Percentiles rank a stretch among this genome's conserved stretches.
phyloP scores from a whole-genome alignment of 2,888 invertebrate genomes.

The Sinhomidia bicolor region DNA sequence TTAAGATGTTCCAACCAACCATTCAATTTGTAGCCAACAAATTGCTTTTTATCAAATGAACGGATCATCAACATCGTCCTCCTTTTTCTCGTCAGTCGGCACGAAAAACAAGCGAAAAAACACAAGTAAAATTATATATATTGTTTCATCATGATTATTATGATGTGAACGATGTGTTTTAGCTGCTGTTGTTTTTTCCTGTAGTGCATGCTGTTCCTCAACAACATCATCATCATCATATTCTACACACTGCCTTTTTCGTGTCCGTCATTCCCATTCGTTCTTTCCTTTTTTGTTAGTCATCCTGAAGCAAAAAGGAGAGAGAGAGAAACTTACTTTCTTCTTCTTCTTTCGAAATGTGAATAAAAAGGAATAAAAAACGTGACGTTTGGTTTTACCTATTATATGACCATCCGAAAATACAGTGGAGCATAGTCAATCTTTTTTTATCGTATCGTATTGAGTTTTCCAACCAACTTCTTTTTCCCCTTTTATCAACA shows the following conservation, averaged over 20 bases:
- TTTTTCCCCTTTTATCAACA: no score
- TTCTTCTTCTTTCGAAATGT: background rate
- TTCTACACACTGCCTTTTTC: background rate
- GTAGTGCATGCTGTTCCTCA: background rate
- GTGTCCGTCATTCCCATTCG: background rate
- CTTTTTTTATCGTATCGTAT: no score
- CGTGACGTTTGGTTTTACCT: background rate
- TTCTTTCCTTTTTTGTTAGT: background rate
- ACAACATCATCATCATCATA: no score
- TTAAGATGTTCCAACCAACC: slow-evolving; percentile 1
- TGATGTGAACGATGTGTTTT: background rate
- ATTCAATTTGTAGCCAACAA: slow-evolving; percentile 2
- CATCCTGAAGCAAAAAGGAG: background rate
- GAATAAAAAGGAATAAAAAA: no score
- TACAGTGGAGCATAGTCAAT: no score
- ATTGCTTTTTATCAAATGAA: slow-evolving; percentile 1
- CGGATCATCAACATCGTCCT: slow-evolving; percentile 13
- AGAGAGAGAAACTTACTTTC: background rate
- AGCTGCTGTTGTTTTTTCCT: background rate
- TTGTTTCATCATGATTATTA: background rate
- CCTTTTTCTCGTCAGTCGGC: background rate
- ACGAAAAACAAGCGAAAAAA: background rate
- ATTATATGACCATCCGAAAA: no score
- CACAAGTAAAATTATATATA: background rate
- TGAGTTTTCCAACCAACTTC: no score